Percentiles rank a stretch among this genome's conserved stretches.
These are phyloP conservation scores for Chlorodrepanis virens DNA, from an alignment of 2,113 vertebrate genomes.

Conservation along the genomic window DNA sequence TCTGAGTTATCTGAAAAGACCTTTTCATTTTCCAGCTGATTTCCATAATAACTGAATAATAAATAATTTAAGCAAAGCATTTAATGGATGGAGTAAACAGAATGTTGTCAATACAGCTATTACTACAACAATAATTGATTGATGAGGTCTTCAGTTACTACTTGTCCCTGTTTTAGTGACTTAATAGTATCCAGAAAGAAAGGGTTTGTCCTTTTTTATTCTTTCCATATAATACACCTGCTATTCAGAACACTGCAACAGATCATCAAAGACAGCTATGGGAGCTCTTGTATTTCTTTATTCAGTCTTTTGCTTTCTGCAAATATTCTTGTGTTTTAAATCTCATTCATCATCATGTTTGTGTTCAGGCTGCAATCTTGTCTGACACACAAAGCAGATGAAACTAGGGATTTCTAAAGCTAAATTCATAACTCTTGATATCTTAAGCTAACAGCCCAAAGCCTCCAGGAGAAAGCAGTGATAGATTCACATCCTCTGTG, in stretches of 20 bases:
- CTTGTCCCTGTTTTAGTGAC: neutral
- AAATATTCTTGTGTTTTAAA: slow-evolving; percentile 13
- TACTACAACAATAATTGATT: neutral
- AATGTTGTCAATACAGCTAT: neutral
- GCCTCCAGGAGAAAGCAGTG: neutral
- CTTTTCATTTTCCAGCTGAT: neutral
- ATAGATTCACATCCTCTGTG: neutral
- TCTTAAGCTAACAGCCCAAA: slow-evolving; percentile 10
- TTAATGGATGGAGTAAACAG: neutral
- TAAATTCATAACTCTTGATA: neutral
- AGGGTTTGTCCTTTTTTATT: neutral
- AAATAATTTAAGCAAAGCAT: neutral
- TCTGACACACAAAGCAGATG: neutral
- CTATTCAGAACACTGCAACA: neutral
- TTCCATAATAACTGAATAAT: neutral
- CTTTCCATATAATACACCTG: neutral
- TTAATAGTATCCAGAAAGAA: neutral
- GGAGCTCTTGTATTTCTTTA: neutral
- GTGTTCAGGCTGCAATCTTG: neutral
- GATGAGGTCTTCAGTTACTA: neutral
- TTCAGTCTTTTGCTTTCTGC: slow-evolving; percentile 5
- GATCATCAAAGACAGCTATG: neutral
- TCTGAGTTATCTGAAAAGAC: neutral
- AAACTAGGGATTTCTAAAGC: slow-evolving; percentile 16
- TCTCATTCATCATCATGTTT: slow-evolving; percentile 25